phyloP scores from a whole-genome alignment of 2,113 vertebrate species.

The Gnathonemus echidnorhynchus region DNA sequence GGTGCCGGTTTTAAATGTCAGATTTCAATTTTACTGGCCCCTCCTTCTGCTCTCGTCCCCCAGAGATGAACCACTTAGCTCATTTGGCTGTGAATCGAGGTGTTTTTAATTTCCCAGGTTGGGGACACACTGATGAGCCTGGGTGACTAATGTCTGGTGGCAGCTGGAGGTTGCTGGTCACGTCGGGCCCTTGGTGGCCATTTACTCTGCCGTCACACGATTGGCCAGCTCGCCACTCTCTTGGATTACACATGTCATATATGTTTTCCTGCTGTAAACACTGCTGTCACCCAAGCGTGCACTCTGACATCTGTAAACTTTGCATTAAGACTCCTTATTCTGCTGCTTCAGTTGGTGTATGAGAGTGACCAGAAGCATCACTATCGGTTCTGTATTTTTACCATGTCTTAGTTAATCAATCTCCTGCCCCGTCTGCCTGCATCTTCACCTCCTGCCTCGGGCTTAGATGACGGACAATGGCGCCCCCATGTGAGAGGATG shows the following conservation, averaged over 20 bases:
- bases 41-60: not conserved
- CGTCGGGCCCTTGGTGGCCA: slow-evolving; percentile 42
- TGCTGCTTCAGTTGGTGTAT: not conserved
- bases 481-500: not conserved
- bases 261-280: not conserved
- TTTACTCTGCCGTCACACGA: slow-evolving; percentile 44
- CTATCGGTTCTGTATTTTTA: not conserved
- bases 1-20: slow-evolving; percentile 58
- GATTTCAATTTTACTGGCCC: slow-evolving; percentile 49
- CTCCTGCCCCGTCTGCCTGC: not conserved
- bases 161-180: slow-evolving; percentile 32
- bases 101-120: slow-evolving; percentile 30
- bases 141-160: slow-evolving; percentile 34
- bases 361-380: not conserved
- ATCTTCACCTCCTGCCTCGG: not conserved
- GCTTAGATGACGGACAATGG: not conserved
- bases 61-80: slow-evolving; percentile 52
- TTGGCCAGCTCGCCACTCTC: slow-evolving; percentile 46
- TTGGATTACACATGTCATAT: slow-evolving; percentile 40
- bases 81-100: slow-evolving; percentile 40
- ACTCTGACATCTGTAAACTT: not conserved
- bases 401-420: not conserved
- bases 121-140: slow-evolving; percentile 22
- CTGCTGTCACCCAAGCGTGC: not conserved
- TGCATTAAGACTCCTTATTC: not conserved